phyloP scores from a whole-genome alignment of 2,888 invertebrate species.

The Drosophila paramelanica region DNA sequence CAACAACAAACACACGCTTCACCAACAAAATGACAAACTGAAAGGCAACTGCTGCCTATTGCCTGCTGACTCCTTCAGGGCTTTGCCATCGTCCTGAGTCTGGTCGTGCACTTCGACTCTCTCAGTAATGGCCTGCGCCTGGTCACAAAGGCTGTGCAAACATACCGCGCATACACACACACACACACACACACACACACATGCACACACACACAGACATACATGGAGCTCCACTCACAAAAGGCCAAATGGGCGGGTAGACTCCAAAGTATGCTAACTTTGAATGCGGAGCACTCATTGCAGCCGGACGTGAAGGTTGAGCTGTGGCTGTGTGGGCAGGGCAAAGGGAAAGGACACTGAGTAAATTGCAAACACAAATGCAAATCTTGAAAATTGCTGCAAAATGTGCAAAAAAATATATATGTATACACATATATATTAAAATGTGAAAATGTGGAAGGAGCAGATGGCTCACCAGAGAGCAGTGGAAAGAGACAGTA shows the following conservation, averaged over 20 bases:
- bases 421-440: constrained; percentile 23
- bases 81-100: constrained; percentile 15
- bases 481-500: not conserved
- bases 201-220: constrained; percentile 1
- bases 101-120: constrained; percentile 34
- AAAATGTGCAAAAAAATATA: constrained; percentile 71
- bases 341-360: constrained; percentile 33
- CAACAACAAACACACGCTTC: constrained; percentile 50
- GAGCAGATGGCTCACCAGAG: constrained; percentile 19
- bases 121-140: constrained; percentile 43
- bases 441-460: constrained; percentile 47
- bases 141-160: constrained; percentile 70
- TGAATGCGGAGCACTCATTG: constrained; percentile 43
- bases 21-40: constrained; percentile 65
- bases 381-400: constrained; percentile 58
- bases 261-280: constrained; percentile 60
- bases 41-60: constrained; percentile 27
- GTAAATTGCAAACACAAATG: constrained; percentile 57
- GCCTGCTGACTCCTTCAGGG: constrained; percentile 32
- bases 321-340: constrained; percentile 3
- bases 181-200: constrained; percentile 13
- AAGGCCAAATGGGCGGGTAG: constrained; percentile 29
- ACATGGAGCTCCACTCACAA: not conserved
- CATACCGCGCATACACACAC: constrained; percentile 46
- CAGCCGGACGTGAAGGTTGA: constrained; percentile 25